phyloP scores from a whole-genome alignment of 2,113 vertebrate species.

The Aegypius monachus region DNA sequence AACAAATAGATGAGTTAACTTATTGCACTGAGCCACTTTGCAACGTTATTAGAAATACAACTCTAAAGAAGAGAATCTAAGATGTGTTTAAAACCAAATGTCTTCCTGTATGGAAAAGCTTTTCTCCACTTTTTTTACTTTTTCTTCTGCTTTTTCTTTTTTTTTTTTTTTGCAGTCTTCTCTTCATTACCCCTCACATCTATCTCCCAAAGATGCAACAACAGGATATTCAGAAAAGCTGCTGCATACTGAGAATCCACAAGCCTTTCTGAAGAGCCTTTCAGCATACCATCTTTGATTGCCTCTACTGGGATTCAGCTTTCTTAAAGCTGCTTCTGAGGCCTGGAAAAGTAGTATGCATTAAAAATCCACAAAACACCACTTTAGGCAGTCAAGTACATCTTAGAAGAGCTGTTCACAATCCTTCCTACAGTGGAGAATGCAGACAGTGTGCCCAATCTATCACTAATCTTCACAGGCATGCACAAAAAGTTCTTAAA shows the following conservation, averaged over 20 bases:
- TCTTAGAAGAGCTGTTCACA: not conserved
- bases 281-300: not conserved
- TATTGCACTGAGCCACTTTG: not conserved
- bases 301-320: not conserved
- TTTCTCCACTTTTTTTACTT: not conserved
- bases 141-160: not conserved
- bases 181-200: not conserved
- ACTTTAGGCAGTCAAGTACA: slow-evolving; percentile 16
- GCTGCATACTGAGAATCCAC: not conserved
- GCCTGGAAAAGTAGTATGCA: not conserved
- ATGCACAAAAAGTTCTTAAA: not conserved
- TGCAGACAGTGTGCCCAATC: not conserved
- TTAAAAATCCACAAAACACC: slow-evolving; percentile 8
- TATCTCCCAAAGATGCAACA: not conserved
- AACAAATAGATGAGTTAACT: not conserved
- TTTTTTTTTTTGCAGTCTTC: not conserved
- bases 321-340: slow-evolving; percentile 27
- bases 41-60: not conserved
- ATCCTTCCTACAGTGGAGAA: not conserved
- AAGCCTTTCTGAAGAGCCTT: not conserved
- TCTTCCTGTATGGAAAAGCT: not conserved
- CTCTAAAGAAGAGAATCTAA: not conserved
- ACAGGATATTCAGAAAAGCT: not conserved
- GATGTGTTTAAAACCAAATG: not conserved
- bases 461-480: not conserved